Evolutionary conservation across 2,113 vertebrate species (phyloP), one percentile per base, ranked within the genome.

Genomic region (Mastomys coucha): DNA sequence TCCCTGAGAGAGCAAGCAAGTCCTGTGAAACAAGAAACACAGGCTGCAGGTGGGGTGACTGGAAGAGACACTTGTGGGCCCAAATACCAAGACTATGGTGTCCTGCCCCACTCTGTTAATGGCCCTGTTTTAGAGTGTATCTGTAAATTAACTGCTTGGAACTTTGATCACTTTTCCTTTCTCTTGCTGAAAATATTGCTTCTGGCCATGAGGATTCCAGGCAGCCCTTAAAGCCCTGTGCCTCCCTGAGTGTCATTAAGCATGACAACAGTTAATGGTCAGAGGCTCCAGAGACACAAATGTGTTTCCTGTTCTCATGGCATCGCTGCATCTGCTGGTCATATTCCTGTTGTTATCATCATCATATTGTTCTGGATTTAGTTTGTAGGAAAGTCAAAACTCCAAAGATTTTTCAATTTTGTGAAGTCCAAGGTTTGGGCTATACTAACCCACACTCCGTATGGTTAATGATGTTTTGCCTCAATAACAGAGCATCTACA

Each of bases 1-100:
- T n/a, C 93, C 81, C 75, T 75, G 65, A 93, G 51, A 97, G 65
- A 97, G 58, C 22, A 13, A 26, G 14, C 45, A 20, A 72, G 88
- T 93, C 65, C 63, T 90, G 3, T 1, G 0, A 92, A 92, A 39
- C 0, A 36, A 42, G 87, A 89, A 60, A 84, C 77, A 69, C 65
- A 16, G 33, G 5, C 1, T 0, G 0, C 33, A 60, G 45, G 39
- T 2, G 69, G 72, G 49, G 42, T n/a, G 65, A 60, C 20, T 76
- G 7, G n/a, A 1, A 51, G n/a, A 85, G 63, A 42, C 9, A 5
- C 60, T 2, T 0, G 65, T 7, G 22, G 39, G 36, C 45, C 85
- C 42, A 33, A 7, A 19, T 39, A 16, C 65, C 19, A 76, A 31
- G 13, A 16, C 14, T 73, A 13, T 36, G 19, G 12, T 2, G 5